A percentile compares a stretch with the other conserved stretches of the same genome.
Evolutionary conservation across 2,888 invertebrate species (phyloP).

Genomic region (Hololepta plana): DNA sequence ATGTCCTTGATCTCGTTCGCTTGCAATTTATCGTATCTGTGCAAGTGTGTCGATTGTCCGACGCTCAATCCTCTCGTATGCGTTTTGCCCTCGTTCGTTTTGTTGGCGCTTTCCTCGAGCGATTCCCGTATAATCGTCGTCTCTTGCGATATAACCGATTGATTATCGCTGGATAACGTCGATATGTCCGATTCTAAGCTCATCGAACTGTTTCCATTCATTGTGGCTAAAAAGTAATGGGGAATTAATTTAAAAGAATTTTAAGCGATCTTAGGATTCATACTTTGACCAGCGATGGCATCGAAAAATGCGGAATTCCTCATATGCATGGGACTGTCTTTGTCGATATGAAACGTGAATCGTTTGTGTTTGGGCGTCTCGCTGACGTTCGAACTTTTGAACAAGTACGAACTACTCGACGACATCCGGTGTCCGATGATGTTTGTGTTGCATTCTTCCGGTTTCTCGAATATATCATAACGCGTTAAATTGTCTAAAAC

Average conservation of each 20-base stretch:
- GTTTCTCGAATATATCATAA: constrained; percentile 22
- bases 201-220: constrained; percentile 55
- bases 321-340: constrained; percentile 54
- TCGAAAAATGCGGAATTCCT: constrained; percentile 59
- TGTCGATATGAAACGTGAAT: constrained; percentile 55
- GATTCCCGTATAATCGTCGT: constrained; percentile 35
- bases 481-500: constrained; percentile 76
- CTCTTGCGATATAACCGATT: constrained; percentile 39
- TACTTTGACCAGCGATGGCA: constrained; percentile 50
- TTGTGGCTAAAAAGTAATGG: constrained; percentile 33
- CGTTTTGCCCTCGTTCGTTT: constrained; percentile 17
- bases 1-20: constrained; percentile 73
- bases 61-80: constrained; percentile 39
- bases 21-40: constrained; percentile 52
- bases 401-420: constrained; percentile 38
- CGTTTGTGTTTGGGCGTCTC: constrained; percentile 41
- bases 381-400: constrained; percentile 30
- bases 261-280: constrained; percentile 10
- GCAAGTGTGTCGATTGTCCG: constrained; percentile 29
- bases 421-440: constrained; percentile 33
- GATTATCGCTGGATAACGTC: constrained; percentile 42
- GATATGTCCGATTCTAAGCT: constrained; percentile 61
- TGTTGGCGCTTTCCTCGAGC: constrained; percentile 20
- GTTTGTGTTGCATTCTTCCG: constrained; percentile 23
- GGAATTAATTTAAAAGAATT: constrained; percentile 6